A percentile compares a stretch with the other conserved stretches of the same genome.
Evolutionary conservation across 1,140 invertebrate genomes (phyloP).

Genomic region (Plectrocnemia conspersa): DNA sequence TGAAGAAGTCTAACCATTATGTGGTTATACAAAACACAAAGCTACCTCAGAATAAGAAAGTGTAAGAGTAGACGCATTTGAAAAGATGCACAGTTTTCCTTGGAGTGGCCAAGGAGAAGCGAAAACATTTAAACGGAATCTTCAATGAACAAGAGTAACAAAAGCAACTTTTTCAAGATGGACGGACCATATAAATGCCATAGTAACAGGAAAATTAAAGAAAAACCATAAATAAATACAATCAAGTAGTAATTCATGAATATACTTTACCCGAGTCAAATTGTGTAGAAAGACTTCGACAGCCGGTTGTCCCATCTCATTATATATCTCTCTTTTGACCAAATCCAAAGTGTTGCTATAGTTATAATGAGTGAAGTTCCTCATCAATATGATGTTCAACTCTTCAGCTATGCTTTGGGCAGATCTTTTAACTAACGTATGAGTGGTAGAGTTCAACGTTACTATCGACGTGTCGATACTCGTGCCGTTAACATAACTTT

Average conservation of each 20-base stretch:
- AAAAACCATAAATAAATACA: background rate
- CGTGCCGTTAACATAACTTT: background rate
- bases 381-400: constrained; percentile 19
- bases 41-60: no score
- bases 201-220: constrained; percentile 1
- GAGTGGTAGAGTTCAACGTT: no score
- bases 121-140: no score
- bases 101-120: no score
- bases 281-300: constrained; percentile 51
- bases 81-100: no score
- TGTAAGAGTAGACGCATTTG: no score
- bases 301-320: constrained; percentile 47
- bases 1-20: no score
- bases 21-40: no score
- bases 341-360: constrained; percentile 30
- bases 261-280: constrained; percentile 45
- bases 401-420: constrained; percentile 12
- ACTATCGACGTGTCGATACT: background rate
- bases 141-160: no score
- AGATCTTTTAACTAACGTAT: constrained; percentile 3
- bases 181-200: no score
- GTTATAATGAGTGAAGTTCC: constrained; percentile 15
- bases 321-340: constrained; percentile 48
- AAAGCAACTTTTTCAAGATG: no score
- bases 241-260: background rate